phyloP scores from a whole-genome alignment of 2,113 vertebrate genomes.

The Pelmatolapia mariae region DNA sequence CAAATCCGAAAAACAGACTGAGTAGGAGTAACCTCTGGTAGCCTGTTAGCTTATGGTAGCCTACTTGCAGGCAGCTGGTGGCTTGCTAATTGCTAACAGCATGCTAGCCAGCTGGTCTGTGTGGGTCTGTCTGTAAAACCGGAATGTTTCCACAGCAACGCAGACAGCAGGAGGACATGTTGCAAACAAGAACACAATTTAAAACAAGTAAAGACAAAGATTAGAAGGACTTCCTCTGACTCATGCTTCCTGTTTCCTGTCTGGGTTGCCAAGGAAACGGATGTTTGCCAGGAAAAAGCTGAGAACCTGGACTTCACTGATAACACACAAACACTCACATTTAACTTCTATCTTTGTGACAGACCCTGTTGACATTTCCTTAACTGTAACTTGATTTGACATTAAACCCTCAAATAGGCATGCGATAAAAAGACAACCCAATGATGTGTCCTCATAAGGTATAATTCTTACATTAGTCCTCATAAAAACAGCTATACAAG shows the following conservation, averaged over 20 bases:
- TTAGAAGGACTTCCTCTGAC: constrained; percentile 47
- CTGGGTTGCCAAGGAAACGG: constrained; percentile 52
- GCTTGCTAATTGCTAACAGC: constrained; percentile 15
- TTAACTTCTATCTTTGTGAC: neutral
- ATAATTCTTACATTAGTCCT: neutral
- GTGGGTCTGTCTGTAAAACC: neutral
- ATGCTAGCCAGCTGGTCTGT: constrained; percentile 19
- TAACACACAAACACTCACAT: constrained; percentile 28
- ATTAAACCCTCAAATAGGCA: neutral
- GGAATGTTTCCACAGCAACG: constrained; percentile 12
- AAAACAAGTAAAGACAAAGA: constrained; percentile 12
- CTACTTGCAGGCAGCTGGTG: constrained; percentile 15
- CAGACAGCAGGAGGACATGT: constrained; percentile 4
- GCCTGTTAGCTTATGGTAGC: neutral
- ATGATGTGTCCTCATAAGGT: neutral
- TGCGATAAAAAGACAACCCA: neutral
- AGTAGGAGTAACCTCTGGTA: neutral
- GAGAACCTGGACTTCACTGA: constrained; percentile 52
- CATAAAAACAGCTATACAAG: neutral
- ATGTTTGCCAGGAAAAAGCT: constrained; percentile 60
- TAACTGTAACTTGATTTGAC: neutral
- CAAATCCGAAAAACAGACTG: neutral
- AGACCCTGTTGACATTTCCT: neutral
- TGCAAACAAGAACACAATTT: neutral
- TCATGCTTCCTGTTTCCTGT: constrained; percentile 60